phyloP scores from a whole-genome alignment of 2,797 vertebrate species.

The Lithobates sylvaticus region DNA sequence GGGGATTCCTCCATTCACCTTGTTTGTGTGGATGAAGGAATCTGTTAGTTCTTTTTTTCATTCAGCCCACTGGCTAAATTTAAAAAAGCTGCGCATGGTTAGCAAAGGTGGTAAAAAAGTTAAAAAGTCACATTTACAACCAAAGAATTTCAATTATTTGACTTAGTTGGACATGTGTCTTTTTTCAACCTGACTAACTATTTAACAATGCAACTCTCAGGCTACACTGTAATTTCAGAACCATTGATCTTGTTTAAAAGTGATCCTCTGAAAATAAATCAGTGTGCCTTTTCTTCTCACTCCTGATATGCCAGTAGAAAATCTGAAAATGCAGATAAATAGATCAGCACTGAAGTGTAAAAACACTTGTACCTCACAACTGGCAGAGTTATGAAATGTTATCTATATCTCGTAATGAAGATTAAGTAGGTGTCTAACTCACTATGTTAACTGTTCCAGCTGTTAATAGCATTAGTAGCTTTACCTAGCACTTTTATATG shows the following conservation, averaged over 20 bases:
- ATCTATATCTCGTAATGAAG: slow-evolving; percentile 5
- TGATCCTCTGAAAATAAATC: background rate
- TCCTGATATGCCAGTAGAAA: background rate
- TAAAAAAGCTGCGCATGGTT: no score
- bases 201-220: background rate
- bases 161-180: background rate
- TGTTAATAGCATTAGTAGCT: background rate
- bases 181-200: background rate
- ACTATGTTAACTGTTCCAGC: slow-evolving; percentile 14
- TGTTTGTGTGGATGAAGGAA: no score
- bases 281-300: background rate
- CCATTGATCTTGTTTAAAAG: background rate
- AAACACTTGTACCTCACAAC: background rate
- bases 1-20: no score
- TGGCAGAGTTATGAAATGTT: slow-evolving; percentile 3
- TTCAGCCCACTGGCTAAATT: no score
- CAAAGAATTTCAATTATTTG: no score
- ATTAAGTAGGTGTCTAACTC: slow-evolving; percentile 6
- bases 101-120: no score
- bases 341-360: background rate
- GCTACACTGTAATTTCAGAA: background rate
- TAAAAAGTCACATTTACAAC: no score
- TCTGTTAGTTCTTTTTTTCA: no score
- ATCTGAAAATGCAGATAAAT: background rate
- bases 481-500: background rate